Conservation (phyloP, 2,888 invertebrate species). For the Miltochrista miniata region DNA sequence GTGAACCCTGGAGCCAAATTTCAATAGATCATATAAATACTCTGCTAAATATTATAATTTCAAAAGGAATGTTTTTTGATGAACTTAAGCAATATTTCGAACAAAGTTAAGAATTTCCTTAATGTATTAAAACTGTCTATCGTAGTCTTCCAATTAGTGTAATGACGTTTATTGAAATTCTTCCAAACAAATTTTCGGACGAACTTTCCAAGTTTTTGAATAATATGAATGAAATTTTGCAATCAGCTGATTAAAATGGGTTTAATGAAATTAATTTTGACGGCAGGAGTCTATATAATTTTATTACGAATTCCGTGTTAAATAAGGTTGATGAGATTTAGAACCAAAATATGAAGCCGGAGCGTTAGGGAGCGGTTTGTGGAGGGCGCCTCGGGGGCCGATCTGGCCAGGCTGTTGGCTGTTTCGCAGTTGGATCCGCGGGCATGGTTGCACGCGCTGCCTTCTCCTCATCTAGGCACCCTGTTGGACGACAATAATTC, state of each 20-base stretch:
- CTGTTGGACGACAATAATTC: no score
- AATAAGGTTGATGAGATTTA: neutral
- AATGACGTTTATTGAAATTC: constrained; percentile 67
- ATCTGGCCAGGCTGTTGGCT: no score
- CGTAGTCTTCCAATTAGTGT: constrained; percentile 50
- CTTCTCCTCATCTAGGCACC: no score
- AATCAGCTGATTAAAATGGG: constrained; percentile 48
- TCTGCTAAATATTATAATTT: no score
- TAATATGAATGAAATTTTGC: constrained; percentile 64
- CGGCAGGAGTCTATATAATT: neutral
- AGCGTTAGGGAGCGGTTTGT: neutral
- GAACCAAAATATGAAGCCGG: no score
- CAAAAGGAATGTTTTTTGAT: neutral
- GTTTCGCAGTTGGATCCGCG: no score
- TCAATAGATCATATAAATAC: no score
- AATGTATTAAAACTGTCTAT: constrained; percentile 17
- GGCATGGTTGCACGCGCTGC: no score
- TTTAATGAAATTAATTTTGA: constrained; percentile 24
- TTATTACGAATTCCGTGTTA: neutral
- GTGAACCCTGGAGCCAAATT: no score
- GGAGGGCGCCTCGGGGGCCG: no score
- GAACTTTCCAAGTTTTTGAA: constrained; percentile 43
- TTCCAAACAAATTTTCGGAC: constrained; percentile 43
- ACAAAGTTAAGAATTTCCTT: constrained; percentile 13
- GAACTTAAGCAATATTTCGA: neutral